Percentiles rank a stretch among this genome's conserved stretches.
These are phyloP conservation scores for Oxyruncus cristatus DNA, from an alignment of 2,113 vertebrate species.

Conservation along the genomic window DNA sequence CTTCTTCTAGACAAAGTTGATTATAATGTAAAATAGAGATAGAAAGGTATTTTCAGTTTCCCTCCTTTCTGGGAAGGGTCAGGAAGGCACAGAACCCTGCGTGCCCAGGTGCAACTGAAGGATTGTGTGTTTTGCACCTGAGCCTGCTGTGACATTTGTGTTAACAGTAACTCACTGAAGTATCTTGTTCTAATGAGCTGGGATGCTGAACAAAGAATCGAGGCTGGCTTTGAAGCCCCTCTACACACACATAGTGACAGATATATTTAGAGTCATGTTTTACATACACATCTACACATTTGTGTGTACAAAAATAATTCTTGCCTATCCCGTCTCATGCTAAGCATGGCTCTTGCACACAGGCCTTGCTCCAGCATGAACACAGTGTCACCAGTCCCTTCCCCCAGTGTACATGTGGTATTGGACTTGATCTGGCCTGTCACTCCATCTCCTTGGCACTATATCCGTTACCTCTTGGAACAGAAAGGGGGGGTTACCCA, in stretches of 20 bases:
- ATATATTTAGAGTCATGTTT: neutral
- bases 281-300: neutral
- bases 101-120: neutral
- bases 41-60: neutral
- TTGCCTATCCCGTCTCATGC: neutral
- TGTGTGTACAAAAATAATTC: neutral
- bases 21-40: neutral
- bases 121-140: neutral
- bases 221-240: neutral
- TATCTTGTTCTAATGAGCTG: neutral
- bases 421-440: neutral
- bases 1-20: neutral
- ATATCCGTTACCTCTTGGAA: neutral
- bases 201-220: neutral
- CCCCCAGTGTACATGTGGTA: fast-evolving
- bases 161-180: neutral
- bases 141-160: neutral
- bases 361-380: neutral
- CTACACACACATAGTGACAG: neutral
- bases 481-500: neutral
- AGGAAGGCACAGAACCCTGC: neutral
- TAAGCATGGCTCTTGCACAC: neutral
- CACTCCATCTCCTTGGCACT: neutral
- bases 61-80: neutral
- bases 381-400: neutral